Conservation (phyloP, 2,888 invertebrate species). For the Limnephilus marmoratus region DNA sequence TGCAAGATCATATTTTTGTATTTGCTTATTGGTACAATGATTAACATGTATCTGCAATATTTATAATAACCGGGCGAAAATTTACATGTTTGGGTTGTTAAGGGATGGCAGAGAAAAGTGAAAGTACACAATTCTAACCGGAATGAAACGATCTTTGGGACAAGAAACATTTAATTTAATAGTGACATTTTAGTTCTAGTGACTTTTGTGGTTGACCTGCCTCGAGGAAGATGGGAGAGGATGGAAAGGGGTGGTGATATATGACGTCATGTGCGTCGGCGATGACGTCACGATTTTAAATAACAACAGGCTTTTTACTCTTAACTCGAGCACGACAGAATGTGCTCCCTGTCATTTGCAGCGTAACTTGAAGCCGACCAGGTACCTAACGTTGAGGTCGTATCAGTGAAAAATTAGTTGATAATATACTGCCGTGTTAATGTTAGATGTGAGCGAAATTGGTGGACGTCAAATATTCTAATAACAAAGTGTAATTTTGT, state of each 20-base stretch:
- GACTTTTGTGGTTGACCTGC: too few relatives aligned
- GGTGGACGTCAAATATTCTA: background rate
- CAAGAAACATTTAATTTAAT: too few relatives aligned
- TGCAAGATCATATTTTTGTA: too few relatives aligned
- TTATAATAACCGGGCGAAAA: too few relatives aligned
- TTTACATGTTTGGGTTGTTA: too few relatives aligned
- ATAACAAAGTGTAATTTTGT: background rate
- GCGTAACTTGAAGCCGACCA: background rate
- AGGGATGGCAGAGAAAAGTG: too few relatives aligned
- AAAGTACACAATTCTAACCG: too few relatives aligned
- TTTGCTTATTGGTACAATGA: too few relatives aligned
- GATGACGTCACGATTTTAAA: background rate
- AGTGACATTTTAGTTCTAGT: too few relatives aligned
- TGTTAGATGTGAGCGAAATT: background rate
- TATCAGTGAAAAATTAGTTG: background rate
- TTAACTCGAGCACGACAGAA: background rate
- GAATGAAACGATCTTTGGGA: too few relatives aligned
- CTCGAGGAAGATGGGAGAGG: background rate
- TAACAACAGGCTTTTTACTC: background rate
- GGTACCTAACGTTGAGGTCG: background rate
- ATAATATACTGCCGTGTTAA: background rate
- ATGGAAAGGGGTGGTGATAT: background rate
- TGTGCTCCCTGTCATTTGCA: background rate
- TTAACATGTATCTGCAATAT: too few relatives aligned
- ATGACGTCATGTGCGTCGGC: background rate